phyloP scores from a whole-genome alignment of 2,113 vertebrate species.

The Forbesichthys papilliferus region DNA sequence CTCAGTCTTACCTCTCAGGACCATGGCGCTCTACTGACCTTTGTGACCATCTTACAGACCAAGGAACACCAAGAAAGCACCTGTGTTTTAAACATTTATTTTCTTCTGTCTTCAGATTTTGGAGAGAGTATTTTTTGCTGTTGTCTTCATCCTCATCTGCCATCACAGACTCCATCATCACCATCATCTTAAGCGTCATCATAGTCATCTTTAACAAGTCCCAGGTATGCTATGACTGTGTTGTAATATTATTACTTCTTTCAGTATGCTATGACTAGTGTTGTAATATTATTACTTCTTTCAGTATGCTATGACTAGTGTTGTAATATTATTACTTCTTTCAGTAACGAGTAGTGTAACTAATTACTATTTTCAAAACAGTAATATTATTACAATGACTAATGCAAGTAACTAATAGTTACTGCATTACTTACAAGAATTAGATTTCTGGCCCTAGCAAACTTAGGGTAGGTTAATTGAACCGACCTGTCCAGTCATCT shows the following conservation, averaged over 20 bases:
- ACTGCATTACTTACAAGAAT: no score
- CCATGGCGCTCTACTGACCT: neutral
- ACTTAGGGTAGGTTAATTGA: no score
- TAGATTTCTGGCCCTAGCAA: no score
- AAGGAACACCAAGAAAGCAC: neutral
- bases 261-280: constrained; percentile 22
- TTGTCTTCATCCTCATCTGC: constrained; percentile 14
- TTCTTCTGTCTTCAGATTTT: neutral
- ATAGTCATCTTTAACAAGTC: constrained; percentile 19
- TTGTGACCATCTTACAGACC: neutral
- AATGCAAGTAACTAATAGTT: no score
- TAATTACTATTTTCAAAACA: no score
- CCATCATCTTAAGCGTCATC: constrained; percentile 18
- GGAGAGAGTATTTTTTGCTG: neutral
- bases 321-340: no score
- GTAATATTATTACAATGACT: no score
- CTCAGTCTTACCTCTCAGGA: constrained; percentile 15
- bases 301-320: constrained; percentile 21
- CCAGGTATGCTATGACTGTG: constrained; percentile 33
- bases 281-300: no score
- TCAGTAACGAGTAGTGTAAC: no score
- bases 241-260: no score
- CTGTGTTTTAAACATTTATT: neutral
- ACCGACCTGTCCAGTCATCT: no score
- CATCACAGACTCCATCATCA: constrained; percentile 18